A percentile compares a stretch with the other conserved stretches of the same genome.
Evolutionary conservation across 2,888 invertebrate species (phyloP).

Genomic region (Cinara cedri): DNA sequence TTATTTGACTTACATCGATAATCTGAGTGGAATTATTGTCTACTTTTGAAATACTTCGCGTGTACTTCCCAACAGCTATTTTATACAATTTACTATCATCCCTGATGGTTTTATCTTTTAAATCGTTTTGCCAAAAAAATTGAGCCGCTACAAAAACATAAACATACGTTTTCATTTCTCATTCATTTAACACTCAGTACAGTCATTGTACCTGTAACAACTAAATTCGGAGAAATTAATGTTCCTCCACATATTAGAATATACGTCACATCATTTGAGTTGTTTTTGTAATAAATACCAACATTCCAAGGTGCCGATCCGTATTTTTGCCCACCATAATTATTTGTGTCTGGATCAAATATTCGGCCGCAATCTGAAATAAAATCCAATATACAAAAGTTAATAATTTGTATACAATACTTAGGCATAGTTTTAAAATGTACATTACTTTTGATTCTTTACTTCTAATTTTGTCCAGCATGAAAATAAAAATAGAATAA

Average conservation of each 20-base stretch:
- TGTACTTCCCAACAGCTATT: constrained; percentile 14
- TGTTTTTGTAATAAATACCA: background rate
- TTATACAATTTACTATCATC: background rate
- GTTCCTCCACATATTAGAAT: constrained; percentile 3
- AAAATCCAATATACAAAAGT: too few species aligned
- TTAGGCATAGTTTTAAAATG: too few species aligned
- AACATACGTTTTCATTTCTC: background rate
- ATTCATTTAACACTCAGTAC: too few species aligned
- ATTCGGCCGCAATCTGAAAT: too few species aligned
- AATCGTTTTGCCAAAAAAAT: background rate
- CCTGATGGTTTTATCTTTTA: background rate
- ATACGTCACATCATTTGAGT: background rate
- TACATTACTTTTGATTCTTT: too few species aligned
- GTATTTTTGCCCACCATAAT: too few species aligned
- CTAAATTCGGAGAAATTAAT: background rate
- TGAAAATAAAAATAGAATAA: too few species aligned
- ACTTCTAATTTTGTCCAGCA: too few species aligned
- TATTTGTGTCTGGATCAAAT: too few species aligned
- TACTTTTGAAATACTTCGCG: background rate
- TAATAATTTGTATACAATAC: too few species aligned
- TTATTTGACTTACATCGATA: background rate
- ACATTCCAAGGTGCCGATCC: constrained; percentile 31
- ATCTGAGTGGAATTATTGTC: background rate
- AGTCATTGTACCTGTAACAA: background rate
- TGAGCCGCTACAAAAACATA: background rate